Evolutionary conservation across 2,888 invertebrate species (phyloP), one percentile per base, ranked within the genome.

Genomic region (Anthoptus insignis): DNA sequence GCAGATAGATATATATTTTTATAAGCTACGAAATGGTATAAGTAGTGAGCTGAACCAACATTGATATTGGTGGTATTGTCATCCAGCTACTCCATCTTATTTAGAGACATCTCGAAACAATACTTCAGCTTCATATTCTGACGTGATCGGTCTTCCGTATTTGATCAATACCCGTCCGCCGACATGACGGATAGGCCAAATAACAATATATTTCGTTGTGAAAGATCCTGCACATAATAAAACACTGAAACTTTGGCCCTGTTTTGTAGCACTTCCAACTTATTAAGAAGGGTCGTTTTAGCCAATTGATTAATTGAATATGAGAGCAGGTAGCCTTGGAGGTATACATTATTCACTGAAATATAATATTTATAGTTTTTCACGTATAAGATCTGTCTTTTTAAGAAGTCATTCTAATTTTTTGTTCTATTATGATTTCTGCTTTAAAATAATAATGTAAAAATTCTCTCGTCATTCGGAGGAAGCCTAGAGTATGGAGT

Each of bases 131-230:
- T 53, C 52, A 29, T 53, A 37, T 29, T 42, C 29, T 60, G 14
- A 61, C 54, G 54, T 54, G 45, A 61, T 61, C 61, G 45, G 61
- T 61, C 54, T 61, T 61, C 53, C 60, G 59, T 22, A 24, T 59
- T 59, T 59, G 59, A 59, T 59, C 59, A 59, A 47, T 59, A n/a
- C 22, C 59, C 49, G 59, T 59, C 59, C 49, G 49, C 34, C 32
- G 49, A 14, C 29, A 50, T 59, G 49, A 59, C 49, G 59, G 59
- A 59, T 59, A 24, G 49, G 49, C 34, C 22, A 59, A 59, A 58
- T 45, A 58, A n/a, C 58, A 29, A 45, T 32, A 34, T 21, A 11
- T 45, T 49, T 37, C 45, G 59, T 49, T 47, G 37, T 16, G 49
- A 14, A 32, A 50, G 49, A 59, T 47, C 11, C 6, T 42, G n/a